Evolutionary conservation across 2,888 invertebrate species (phyloP).

Genomic region (Synergus umbraculus): DNA sequence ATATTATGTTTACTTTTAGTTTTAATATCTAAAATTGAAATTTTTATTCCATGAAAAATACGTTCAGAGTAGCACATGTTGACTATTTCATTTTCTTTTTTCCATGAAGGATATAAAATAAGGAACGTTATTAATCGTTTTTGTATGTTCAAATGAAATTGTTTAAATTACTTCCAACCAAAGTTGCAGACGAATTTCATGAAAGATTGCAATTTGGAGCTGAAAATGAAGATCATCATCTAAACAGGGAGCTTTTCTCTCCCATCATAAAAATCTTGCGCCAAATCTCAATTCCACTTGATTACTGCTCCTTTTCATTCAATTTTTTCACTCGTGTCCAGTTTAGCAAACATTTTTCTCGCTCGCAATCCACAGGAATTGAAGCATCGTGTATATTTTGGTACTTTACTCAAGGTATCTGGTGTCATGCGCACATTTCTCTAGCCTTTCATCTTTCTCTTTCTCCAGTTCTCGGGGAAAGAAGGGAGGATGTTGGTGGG

Average conservation of each 20-base stretch:
- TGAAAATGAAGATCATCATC: no score
- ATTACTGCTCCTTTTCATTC: not conserved
- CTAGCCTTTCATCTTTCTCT: slow-evolving; percentile 42
- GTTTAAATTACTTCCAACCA: no score
- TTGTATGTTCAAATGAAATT: no score
- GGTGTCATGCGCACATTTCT: slow-evolving; percentile 60
- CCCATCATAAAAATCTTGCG: not conserved
- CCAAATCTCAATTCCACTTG: not conserved
- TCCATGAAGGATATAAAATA: no score
- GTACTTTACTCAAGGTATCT: slow-evolving; percentile 63
- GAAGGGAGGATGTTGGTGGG: slow-evolving; percentile 45
- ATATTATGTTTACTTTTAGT: no score
- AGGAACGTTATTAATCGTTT: no score
- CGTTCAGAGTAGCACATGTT: no score
- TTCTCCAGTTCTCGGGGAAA: slow-evolving; percentile 36
- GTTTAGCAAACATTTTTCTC: slow-evolving; percentile 33
- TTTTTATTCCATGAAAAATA: no score
- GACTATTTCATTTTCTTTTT: no score
- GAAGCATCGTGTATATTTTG: slow-evolving; percentile 49
- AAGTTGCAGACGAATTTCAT: no score
- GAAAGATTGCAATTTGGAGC: no score
- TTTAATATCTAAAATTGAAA: no score
- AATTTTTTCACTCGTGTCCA: not conserved
- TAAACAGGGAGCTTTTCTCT: not conserved
- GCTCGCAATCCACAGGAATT: slow-evolving; percentile 14